phyloP scores from a whole-genome alignment of 2,888 invertebrate genomes.

The Lepidochrysops patricia region DNA sequence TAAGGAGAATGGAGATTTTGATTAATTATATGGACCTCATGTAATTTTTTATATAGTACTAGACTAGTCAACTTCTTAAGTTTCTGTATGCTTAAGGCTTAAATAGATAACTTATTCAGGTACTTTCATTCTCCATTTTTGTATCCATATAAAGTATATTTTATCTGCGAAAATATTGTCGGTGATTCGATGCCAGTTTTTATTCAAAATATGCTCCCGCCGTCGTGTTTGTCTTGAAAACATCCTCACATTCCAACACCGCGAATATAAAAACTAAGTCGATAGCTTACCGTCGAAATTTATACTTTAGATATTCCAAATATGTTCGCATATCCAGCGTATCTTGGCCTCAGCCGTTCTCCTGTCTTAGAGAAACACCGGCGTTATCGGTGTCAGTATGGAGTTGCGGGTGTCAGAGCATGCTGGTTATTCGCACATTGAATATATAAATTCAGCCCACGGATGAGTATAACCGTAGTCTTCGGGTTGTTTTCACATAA shows the following conservation, averaged over 20 bases:
- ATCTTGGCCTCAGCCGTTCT: conserved; percentile 30
- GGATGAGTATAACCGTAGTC: conserved; percentile 70
- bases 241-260: conserved; percentile 60
- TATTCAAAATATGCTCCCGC: conserved; percentile 27
- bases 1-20: no score
- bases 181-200: conserved; percentile 21
- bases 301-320: conserved; percentile 74
- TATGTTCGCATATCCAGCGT: conserved; percentile 48
- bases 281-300: conserved; percentile 71
- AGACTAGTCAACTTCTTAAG: no score
- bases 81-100: neutral
- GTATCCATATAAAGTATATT: conserved; percentile 12
- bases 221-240: conserved; percentile 64
- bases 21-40: no score
- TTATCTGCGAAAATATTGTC: conserved; percentile 18
- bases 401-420: conserved; percentile 36
- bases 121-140: neutral
- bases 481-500: conserved; percentile 73
- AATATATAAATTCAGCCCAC: conserved; percentile 72
- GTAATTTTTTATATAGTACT: no score
- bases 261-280: conserved; percentile 74
- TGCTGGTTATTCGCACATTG: conserved; percentile 49
- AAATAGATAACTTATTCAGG: neutral
- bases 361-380: conserved; percentile 1
- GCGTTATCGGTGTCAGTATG: conserved; percentile 19